Base-by-base conservation (phyloP, 2,797 vertebrate genomes). In the Falco biarmicus region DNA sequence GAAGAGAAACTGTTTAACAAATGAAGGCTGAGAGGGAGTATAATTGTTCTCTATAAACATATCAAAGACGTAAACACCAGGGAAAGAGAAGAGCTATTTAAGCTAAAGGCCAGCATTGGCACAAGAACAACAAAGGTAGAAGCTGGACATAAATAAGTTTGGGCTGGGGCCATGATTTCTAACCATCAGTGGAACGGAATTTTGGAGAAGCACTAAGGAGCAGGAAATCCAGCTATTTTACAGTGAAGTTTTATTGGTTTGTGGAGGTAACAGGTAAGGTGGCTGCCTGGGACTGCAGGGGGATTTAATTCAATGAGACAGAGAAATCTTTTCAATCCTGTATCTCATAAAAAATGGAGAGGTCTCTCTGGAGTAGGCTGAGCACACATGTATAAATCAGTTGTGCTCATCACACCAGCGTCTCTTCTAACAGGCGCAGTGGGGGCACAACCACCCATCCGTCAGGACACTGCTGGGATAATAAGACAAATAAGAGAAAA, bases 41-140 rank as follows among this genome's bases (percentile, higher is more conserved):
- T 91, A 94, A 94, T 95, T 71, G 92, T 37, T 80, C 64, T 45
- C 94, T 68, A 95, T 95, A 97, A 97, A 96, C 63, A 90, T 73
- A 91, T 93, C 91, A 95, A 74, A 87, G 69, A 81, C 45, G 82
- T 73, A 93, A 95, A 95, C 16, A 20, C 47, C 54, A 48, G 65
- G 57, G 89, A 92, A 89, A 60, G 28, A 79, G 48, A 89, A 91
- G 84, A 93, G 50, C 76, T 96, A 73, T 91, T 96, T 83, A 95
- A 92, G 73, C 65, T 88, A 69, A 95, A 85, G 87, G 65, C 78
- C 14, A 32, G 32, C 65, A 86, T 13, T 84, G 91, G 91, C 95
- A 94, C 57, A 81, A 78, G 61, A 95, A 84, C 95, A 95, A 81
- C 95, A 96, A 80, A 81, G 29, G 73, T n/a, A 88, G 61, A 71